Evolutionary conservation across 2,113 vertebrate genomes (phyloP).

Genomic region (Syrmaticus mikado): DNA sequence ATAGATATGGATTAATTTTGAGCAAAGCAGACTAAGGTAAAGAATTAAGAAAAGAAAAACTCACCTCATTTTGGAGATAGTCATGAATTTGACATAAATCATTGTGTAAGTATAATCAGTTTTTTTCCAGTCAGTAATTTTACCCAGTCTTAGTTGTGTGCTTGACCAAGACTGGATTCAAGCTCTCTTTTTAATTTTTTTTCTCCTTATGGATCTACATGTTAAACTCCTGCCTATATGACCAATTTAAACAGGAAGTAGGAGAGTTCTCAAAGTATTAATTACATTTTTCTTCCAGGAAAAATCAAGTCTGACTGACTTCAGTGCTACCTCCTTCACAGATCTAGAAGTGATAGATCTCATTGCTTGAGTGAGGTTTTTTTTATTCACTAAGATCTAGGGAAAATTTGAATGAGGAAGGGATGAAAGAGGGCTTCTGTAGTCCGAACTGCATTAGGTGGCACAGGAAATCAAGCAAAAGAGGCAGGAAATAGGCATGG

Average conservation of each 20-base stretch:
- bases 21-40: neutral
- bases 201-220: neutral
- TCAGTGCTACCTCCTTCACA: neutral
- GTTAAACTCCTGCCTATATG: neutral
- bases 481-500: no score
- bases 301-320: neutral
- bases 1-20: neutral
- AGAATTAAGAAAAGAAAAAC: constrained; percentile 5
- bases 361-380: neutral
- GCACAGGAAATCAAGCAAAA: no score
- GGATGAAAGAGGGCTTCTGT: neutral
- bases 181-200: neutral
- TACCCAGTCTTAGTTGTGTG: neutral
- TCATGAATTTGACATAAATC: neutral
- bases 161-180: neutral
- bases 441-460: neutral
- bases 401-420: neutral
- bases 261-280: neutral
- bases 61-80: neutral
- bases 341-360: neutral
- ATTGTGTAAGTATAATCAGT: neutral
- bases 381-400: neutral
- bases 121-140: neutral
- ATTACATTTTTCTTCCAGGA: neutral
- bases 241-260: neutral